Conservation (phyloP, 2,888 invertebrate species). For the Sinhomidia bicolor region DNA sequence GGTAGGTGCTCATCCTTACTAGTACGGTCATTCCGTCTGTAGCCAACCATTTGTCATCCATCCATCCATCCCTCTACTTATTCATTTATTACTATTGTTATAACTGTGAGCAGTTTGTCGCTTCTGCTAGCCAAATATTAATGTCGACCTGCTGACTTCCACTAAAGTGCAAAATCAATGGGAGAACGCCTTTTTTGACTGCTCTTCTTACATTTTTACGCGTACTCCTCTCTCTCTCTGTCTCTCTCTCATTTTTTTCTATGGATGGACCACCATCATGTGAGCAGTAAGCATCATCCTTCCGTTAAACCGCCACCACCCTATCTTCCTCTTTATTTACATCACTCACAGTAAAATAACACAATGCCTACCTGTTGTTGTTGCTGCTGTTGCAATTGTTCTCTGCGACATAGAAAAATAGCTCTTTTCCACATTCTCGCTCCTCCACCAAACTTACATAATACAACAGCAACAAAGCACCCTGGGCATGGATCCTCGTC, state of each 20-base stretch:
- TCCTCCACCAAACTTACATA: neutral
- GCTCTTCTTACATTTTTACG: neutral
- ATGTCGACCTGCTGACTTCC: too few relatives aligned
- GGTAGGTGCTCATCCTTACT: too few relatives aligned
- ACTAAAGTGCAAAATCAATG: constrained; percentile 64
- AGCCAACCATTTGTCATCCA: neutral
- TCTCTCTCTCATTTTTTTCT: too few relatives aligned
- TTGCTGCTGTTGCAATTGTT: constrained; percentile 38
- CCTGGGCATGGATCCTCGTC: constrained; percentile 24
- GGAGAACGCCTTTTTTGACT: constrained; percentile 64
- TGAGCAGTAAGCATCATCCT: constrained; percentile 33
- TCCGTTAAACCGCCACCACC: constrained; percentile 61
- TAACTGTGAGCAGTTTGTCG: neutral
- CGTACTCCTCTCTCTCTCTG: neutral
- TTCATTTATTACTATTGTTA: neutral
- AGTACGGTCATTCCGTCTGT: too few relatives aligned
- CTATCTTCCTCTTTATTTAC: constrained; percentile 38
- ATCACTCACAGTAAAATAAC: constrained; percentile 53
- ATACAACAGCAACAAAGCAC: constrained; percentile 9
- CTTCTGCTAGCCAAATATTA: neutral
- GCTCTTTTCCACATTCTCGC: constrained; percentile 39
- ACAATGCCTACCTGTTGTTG: constrained; percentile 63
- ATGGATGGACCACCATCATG: constrained; percentile 51
- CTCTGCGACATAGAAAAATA: constrained; percentile 69
- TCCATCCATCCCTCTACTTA: neutral